Conservation (phyloP, 2,113 vertebrate species). For the Spizaetus ornatus region DNA sequence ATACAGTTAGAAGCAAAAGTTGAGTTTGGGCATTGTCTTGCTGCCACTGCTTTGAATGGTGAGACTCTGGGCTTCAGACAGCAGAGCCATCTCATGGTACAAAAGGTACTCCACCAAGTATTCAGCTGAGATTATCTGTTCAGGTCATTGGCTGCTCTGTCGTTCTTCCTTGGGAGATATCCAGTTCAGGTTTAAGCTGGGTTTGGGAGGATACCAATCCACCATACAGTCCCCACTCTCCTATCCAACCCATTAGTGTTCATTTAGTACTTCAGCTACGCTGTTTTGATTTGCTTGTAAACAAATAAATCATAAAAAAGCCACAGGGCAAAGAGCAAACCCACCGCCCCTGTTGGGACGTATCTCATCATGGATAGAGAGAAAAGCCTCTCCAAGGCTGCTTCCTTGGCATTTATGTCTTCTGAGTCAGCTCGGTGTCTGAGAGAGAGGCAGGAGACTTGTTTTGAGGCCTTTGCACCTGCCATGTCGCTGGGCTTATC, state of each 20-base stretch:
- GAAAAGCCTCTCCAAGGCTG: background rate
- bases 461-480: constrained; percentile 60
- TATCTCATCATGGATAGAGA: background rate
- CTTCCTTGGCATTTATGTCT: background rate
- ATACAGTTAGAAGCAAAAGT: background rate
- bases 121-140: background rate
- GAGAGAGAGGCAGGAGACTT: background rate
- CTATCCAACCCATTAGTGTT: background rate
- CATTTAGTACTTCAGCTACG: background rate
- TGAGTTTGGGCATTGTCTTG: background rate
- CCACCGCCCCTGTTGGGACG: background rate
- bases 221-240: rapidly evolving
- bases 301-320: background rate
- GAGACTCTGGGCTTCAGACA: background rate
- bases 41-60: background rate
- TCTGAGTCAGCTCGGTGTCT: background rate
- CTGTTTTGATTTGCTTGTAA: background rate
- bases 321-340: background rate
- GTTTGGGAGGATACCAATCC: background rate
- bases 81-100: background rate
- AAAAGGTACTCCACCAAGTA: background rate
- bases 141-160: background rate
- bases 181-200: background rate
- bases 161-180: background rate
- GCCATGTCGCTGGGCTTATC: constrained; percentile 44